Evolutionary conservation across 2,113 vertebrate species (phyloP).

Genomic region (Sphyrna mokarran): DNA sequence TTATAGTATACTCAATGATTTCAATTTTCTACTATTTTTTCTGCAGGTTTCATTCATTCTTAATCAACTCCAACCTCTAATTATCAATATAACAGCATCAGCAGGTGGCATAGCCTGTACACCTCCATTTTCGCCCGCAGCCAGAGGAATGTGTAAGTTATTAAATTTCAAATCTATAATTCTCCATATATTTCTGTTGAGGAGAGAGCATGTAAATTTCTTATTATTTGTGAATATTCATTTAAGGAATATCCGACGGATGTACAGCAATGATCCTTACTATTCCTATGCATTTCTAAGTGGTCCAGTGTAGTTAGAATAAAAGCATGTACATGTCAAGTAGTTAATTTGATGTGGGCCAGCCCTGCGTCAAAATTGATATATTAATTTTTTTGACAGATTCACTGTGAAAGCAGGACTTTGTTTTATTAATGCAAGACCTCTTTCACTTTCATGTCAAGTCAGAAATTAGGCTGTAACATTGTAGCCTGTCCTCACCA

Average conservation of each 20-base stretch:
- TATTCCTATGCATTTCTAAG: not conserved
- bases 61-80: constrained; percentile 68
- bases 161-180: not conserved
- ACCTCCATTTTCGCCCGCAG: constrained; percentile 65
- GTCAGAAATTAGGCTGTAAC: not conserved
- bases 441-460: not conserved
- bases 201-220: not conserved
- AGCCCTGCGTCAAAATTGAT: not conserved
- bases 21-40: constrained; percentile 43
- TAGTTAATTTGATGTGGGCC: not conserved
- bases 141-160: constrained; percentile 69
- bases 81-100: constrained; percentile 66
- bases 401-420: not conserved
- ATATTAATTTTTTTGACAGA: no score
- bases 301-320: not conserved
- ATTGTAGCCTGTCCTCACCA: not conserved
- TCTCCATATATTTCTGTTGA: not conserved
- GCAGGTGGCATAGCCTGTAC: constrained; percentile 59
- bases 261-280: not conserved
- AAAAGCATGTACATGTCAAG: not conserved
- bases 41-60: constrained; percentile 67
- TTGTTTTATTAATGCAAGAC: not conserved
- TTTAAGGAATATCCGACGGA: not conserved
- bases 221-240: not conserved
- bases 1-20: not conserved